phyloP scores from a whole-genome alignment of 23 tunicate genomes.

The Corella eumyota region DNA sequence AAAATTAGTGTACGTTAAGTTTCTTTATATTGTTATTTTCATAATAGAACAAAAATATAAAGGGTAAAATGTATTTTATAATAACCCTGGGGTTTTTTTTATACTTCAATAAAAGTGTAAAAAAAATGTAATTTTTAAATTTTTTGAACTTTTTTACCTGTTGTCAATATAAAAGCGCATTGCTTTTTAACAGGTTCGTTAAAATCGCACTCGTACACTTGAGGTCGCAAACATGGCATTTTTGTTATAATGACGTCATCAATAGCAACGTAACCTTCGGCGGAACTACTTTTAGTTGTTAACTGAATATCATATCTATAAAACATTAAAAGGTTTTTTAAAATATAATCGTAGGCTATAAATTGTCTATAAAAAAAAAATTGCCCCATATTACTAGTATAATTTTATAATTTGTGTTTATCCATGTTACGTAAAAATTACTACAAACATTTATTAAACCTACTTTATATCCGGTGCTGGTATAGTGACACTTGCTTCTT shows the following conservation, averaged over 20 bases:
- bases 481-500: slow-evolving; percentile 27
- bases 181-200: slow-evolving; percentile 19
- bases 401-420: not conserved
- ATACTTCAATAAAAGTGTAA: too few relatives aligned
- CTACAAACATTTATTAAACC: slow-evolving; percentile 1
- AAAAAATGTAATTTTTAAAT: too few relatives aligned
- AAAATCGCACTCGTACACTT: slow-evolving; percentile 39
- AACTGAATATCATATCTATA: slow-evolving; percentile 41
- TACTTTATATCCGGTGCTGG: slow-evolving; percentile 56
- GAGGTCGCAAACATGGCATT: slow-evolving; percentile 32
- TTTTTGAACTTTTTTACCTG: too few relatives aligned
- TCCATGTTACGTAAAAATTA: not conserved
- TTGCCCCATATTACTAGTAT: too few relatives aligned
- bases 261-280: slow-evolving; percentile 28
- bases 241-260: slow-evolving; percentile 48
- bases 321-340: not conserved
- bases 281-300: slow-evolving; percentile 9
- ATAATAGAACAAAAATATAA: too few relatives aligned
- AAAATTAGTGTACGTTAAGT: too few relatives aligned
- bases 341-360: too few relatives aligned
- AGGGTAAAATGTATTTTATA: too few relatives aligned
- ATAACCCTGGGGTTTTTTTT: too few relatives aligned
- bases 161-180: slow-evolving; percentile 16
- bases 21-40: too few relatives aligned
- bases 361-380: too few relatives aligned